Percentiles rank a stretch among this genome's conserved stretches.
phyloP scores from a whole-genome alignment of 2,797 vertebrate species.

The Acrossocheilus wenchowensis region DNA sequence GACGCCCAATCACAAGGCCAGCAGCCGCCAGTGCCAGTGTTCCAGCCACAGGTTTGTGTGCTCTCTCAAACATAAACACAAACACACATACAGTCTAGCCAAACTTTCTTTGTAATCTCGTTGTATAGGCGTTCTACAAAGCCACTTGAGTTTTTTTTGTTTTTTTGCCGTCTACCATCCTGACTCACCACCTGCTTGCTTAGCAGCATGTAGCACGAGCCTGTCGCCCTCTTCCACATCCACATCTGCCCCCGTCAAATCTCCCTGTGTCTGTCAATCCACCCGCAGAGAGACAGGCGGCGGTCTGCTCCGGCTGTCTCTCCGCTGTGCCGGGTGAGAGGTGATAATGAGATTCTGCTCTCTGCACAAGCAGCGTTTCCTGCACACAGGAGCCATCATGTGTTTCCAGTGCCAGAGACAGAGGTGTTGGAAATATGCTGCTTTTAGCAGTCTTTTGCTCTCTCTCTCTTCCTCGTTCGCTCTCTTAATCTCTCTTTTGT shows the following conservation, averaged over 20 bases:
- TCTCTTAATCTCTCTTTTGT: slow-evolving; percentile 45
- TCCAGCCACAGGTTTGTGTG: slow-evolving; percentile 88
- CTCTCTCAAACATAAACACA: slow-evolving; percentile 1
- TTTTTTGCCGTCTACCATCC: slow-evolving; percentile 31
- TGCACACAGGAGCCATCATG: slow-evolving; percentile 62
- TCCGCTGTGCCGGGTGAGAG: slow-evolving; percentile 60
- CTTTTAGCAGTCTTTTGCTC: slow-evolving; percentile 56
- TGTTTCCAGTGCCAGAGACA: slow-evolving; percentile 59
- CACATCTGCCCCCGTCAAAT: slow-evolving; percentile 58
- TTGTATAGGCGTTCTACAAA: slow-evolving; percentile 33
- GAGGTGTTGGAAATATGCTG: slow-evolving; percentile 63
- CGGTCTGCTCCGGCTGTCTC: slow-evolving; percentile 61
- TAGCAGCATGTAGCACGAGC: slow-evolving; percentile 50
- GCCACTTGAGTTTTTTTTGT: slow-evolving; percentile 7
- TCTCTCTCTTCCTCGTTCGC: slow-evolving; percentile 18
- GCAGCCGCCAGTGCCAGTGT: slow-evolving; percentile 85
- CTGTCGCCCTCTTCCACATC: slow-evolving; percentile 55
- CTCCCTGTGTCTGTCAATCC: slow-evolving; percentile 61
- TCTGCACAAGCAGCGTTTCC: slow-evolving; percentile 58
- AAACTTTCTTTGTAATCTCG: slow-evolving; percentile 31
- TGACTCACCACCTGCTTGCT: slow-evolving; percentile 48
- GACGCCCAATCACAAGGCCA: slow-evolving; percentile 91
- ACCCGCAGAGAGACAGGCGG: slow-evolving; percentile 63
- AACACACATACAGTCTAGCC: not conserved
- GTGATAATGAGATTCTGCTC: slow-evolving; percentile 66